A percentile compares a stretch with the other conserved stretches of the same genome.
Conservation (phyloP, 2,888 invertebrate species). For the Melieria crassipennis region DNA sequence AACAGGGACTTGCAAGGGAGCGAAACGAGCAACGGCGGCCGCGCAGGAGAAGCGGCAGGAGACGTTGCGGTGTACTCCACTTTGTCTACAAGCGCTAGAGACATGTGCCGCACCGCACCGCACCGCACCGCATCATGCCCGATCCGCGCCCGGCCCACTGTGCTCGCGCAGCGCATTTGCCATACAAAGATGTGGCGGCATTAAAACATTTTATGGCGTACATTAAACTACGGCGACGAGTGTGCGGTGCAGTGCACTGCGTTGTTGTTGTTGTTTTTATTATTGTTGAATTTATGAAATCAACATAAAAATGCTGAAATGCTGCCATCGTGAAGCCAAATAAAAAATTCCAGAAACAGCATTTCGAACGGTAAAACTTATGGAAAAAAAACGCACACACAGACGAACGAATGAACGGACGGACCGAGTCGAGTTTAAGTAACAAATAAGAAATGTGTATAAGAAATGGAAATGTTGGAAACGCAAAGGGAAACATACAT, state of each 20-base stretch:
- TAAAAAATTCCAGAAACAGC: slow-evolving; percentile 43
- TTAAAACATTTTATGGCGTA: slow-evolving; percentile 21
- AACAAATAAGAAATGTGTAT: slow-evolving; percentile 10
- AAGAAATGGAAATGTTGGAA: slow-evolving; percentile 2
- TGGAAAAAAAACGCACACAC: slow-evolving; percentile 43
- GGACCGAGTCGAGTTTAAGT: neutral
- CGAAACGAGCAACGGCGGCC: neutral
- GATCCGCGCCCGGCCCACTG: neutral
- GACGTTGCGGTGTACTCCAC: neutral
- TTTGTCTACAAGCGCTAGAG: neutral
- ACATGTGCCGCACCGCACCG: neutral
- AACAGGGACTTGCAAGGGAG: too few relatives aligned
- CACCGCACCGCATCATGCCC: slow-evolving; percentile 11
- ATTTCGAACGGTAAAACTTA: slow-evolving; percentile 59
- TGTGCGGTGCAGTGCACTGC: slow-evolving; percentile 14
- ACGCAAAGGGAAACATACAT: slow-evolving; percentile 1
- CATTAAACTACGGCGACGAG: slow-evolving; percentile 23
- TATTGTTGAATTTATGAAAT: slow-evolving; percentile 40
- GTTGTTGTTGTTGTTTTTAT: slow-evolving; percentile 16
- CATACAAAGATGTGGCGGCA: slow-evolving; percentile 13
- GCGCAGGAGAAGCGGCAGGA: neutral
- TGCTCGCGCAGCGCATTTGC: slow-evolving; percentile 7
- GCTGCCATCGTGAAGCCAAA: slow-evolving; percentile 34
- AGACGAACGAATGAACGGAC: slow-evolving; percentile 19
- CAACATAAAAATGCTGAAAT: slow-evolving; percentile 31